Base-by-base conservation (phyloP, 2,797 vertebrate species). In the Anabacerthia variegaticeps region DNA sequence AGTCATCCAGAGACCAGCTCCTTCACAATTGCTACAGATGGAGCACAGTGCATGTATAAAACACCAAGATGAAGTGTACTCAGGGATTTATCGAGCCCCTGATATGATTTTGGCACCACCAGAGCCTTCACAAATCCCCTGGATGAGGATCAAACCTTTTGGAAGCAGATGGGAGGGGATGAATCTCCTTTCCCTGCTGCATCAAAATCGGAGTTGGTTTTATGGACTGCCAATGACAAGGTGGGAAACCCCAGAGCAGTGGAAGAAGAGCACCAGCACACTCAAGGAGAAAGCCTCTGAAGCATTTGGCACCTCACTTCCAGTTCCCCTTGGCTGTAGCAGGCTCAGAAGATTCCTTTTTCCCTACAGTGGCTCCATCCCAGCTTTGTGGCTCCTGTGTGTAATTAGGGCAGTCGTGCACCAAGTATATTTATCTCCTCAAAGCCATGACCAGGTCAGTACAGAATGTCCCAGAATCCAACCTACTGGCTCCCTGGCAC, bases 101-200 rank as follows among this genome's bases (percentile, higher is more conserved):
- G 46, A 56, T 78, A 88, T 5, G 39, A 58, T 80, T 88, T 83
- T 88, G 85, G 91, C 78, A 94, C 71, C 27, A 41, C 16, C n/a
- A 83, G 79, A 55, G 54, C 83, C 62, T 84, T 78, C 88, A 52
- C 51, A 69, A 39, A 80, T 89, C 24, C 65, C 52, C 68, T 95
- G 93, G 92, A 83, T 68, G 46, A 88, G 69, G 54, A 95, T 75
- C 76, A 92, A 81, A 88, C 54, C 67, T 92, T 88, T 62, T 46
- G 49, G 66, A 86, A 88, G 62, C 76, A 95, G 93, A 88, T 52
- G 76, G 79, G 22, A 95, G 55, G 54, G 37, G 76, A 81, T 81
- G 81, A 89, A 92, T 82, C 87, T 91, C 72, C 69, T 39, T 79
- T 44, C 32, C 48, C 63, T 82, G 48, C 62, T 77, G 65, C 4